These are phyloP conservation scores for Tyto alba DNA, from an alignment of 2,113 vertebrate species.

Conservation along the genomic window DNA sequence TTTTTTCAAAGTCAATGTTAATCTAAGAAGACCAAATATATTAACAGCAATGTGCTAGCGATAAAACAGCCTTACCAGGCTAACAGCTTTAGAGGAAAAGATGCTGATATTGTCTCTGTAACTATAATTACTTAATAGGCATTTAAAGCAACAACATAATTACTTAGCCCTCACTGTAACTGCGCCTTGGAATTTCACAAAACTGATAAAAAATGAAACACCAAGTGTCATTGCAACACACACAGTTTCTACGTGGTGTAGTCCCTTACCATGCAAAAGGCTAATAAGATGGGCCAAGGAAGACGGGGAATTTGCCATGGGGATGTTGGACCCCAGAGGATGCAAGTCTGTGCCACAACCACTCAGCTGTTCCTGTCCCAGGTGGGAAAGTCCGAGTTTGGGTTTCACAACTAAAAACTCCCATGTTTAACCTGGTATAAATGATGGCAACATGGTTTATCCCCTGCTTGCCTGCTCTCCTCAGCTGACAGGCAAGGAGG, in stretches of 20 bases:
- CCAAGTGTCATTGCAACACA: background rate
- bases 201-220: background rate
- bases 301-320: background rate
- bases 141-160: background rate
- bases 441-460: rapidly evolving
- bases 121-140: background rate
- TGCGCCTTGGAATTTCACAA: background rate
- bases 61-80: background rate
- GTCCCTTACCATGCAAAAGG: background rate
- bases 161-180: background rate
- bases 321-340: background rate
- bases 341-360: background rate
- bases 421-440: background rate
- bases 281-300: background rate
- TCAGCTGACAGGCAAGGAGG: background rate
- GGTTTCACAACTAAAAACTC: background rate
- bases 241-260: background rate
- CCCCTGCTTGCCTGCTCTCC: background rate
- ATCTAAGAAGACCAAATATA: background rate
- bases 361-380: rapidly evolving
- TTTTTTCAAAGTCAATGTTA: background rate
- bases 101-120: background rate
- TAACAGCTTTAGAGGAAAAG: background rate
- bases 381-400: background rate
- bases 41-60: background rate